Base-by-base conservation (phyloP, 2,888 invertebrate species). In the Leptopilina syphax region DNA sequence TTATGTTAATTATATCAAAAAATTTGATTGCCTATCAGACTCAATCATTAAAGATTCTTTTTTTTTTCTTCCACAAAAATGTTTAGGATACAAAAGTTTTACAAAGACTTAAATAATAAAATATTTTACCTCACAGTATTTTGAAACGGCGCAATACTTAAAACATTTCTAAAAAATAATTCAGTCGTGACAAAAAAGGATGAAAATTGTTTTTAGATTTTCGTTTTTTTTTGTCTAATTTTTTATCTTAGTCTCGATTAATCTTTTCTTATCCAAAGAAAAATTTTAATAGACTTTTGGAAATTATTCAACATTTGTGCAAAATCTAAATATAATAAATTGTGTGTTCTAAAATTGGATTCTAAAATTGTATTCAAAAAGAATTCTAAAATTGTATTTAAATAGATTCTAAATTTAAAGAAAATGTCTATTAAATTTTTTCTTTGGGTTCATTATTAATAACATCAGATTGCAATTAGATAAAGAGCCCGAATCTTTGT, bases 131-230 rank as follows among this genome's bases (percentile, higher is more conserved):
- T 57, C 41, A 9, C 27, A 70, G 50, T 27, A 57, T 70, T 34
- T 50, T 70, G 50, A 73, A 57, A 57, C 10, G 41, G 4, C 27
- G 41, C 27, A 34, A 4, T 34, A 54, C 57, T n/a, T 60, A 34
- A 70, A 70, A n/a, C 34, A 57, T 60, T 57, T 57, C 70, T 54
- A 41, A 73, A 34, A 34, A 73, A 57, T 73, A 73, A 57, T 73
- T 73, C 57, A 73, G 41, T 41, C 73, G n/a, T n/a, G 57, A 60
- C 50, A 60, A 73, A 44, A 27, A 63, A 63, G 63, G 18, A 34
- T 73, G 57, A 73, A 57, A 60, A 54, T 34, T 57, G 8, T 57
- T 34, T 60, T 57, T 18, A 34, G 34, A 73, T 60, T 54, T 57
- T 73, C 50, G 54, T 60, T 60, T 34, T 34, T 63, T 63, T 63